Conservation (phyloP, 1,140 invertebrate species). For the Lasaia peninsularis region DNA sequence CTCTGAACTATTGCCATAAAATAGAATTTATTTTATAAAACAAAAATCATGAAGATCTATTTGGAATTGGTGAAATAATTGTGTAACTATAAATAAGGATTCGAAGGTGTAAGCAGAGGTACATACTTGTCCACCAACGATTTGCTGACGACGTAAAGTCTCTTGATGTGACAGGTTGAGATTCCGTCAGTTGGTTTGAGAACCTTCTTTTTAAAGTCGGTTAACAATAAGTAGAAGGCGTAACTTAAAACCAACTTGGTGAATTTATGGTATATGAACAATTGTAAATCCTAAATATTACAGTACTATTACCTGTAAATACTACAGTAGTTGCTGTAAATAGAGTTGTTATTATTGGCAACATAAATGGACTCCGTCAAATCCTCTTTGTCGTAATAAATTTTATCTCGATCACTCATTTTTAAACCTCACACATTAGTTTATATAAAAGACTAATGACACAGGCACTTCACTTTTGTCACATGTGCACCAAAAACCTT, state of each 20-base stretch:
- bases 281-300: background rate
- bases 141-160: too few species aligned
- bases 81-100: too few species aligned
- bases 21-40: too few species aligned
- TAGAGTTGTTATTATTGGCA: constrained; percentile 67
- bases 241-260: background rate
- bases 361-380: constrained; percentile 51
- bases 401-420: constrained; percentile 64
- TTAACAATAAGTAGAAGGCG: too few species aligned
- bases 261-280: background rate
- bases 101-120: too few species aligned
- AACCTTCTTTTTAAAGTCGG: too few species aligned
- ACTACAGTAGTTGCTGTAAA: constrained; percentile 74
- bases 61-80: too few species aligned
- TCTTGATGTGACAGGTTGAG: too few species aligned
- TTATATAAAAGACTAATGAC: constrained; percentile 16
- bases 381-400: constrained; percentile 51
- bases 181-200: too few species aligned
- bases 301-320: constrained; percentile 69
- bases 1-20: too few species aligned
- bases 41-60: too few species aligned
- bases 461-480: constrained; percentile 11
- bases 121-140: too few species aligned
- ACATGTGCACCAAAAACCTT: constrained; percentile 32
- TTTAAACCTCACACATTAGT: constrained; percentile 33